A percentile compares a stretch with the other conserved stretches of the same genome.
These are phyloP conservation scores for Pollicipes pollicipes DNA, from an alignment of 1,140 invertebrate genomes.

Conservation along the genomic window DNA sequence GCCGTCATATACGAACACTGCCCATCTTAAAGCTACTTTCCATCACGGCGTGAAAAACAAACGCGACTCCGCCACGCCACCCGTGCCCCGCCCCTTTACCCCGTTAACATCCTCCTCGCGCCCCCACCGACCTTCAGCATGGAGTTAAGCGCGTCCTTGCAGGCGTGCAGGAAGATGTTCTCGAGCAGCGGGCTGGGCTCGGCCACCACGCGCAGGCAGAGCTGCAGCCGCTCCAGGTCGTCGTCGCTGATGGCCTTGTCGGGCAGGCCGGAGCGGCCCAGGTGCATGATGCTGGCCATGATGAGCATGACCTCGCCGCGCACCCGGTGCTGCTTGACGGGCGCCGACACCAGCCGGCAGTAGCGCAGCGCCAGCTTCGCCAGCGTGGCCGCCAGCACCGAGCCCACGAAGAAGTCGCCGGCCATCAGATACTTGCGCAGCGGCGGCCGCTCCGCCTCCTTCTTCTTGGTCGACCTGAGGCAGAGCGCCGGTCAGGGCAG, in stretches of 20 bases:
- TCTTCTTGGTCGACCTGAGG: conserved; percentile 36
- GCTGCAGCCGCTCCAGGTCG: conserved; percentile 74
- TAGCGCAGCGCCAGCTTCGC: conserved; percentile 65
- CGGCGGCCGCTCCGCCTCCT: conserved; percentile 48
- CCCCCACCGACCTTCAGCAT: conserved; percentile 1
- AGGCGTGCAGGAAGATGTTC: neutral
- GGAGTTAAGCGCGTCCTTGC: neutral
- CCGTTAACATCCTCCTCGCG: too few relatives aligned
- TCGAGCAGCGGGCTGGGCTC: neutral
- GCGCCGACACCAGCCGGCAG: conserved; percentile 21
- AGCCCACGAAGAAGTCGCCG: conserved; percentile 92
- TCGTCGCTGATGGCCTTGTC: conserved; percentile 75
- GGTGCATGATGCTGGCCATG: conserved; percentile 66
- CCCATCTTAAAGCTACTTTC: too few relatives aligned
- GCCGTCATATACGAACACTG: too few relatives aligned
- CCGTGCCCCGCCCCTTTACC: too few relatives aligned
- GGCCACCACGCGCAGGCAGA: conserved; percentile 37
- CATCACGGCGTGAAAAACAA: too few relatives aligned
- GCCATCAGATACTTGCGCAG: conserved; percentile 74
- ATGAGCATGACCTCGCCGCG: conserved; percentile 72
- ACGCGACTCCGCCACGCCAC: too few relatives aligned
- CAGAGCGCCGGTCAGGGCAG: too few relatives aligned
- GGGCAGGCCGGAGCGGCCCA: conserved; percentile 47
- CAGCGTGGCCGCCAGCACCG: conserved; percentile 72
- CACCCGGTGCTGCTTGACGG: conserved; percentile 40